Percentiles rank a stretch among this genome's conserved stretches.
Evolutionary conservation across 2,797 vertebrate species (phyloP).

Genomic region (Passerculus sandwichensis): DNA sequence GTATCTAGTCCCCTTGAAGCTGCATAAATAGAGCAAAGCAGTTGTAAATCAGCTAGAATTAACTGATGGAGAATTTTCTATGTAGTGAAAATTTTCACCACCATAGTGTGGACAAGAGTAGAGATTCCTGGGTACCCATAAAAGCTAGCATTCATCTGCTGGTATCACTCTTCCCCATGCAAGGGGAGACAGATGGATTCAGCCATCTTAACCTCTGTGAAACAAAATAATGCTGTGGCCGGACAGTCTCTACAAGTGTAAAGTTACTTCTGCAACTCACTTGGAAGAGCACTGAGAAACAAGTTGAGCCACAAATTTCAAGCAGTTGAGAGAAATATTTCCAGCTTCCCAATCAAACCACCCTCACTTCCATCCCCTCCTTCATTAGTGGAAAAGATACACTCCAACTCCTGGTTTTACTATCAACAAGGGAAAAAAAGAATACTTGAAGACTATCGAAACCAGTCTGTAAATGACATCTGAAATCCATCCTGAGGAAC

Average conservation of each 20-base stretch:
- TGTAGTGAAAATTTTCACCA: neutral
- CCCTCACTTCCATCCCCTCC: neutral
- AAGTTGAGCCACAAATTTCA: neutral
- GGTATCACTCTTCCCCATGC: neutral
- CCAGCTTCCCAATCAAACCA: neutral
- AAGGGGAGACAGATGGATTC: neutral
- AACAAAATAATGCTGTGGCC: neutral
- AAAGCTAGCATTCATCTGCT: neutral
- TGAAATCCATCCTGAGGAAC: neutral
- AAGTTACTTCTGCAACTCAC: neutral
- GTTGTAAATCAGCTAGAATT: neutral
- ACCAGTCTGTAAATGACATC: neutral
- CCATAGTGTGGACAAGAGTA: neutral
- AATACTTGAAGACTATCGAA: neutral
- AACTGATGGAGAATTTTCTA: neutral
- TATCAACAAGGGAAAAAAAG: neutral
- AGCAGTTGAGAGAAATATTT: neutral
- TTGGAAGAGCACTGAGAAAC: neutral
- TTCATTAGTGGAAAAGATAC: neutral
- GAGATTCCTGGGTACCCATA: neutral
- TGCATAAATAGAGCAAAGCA: neutral
- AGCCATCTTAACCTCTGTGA: neutral
- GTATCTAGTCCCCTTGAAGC: neutral
- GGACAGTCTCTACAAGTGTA: neutral
- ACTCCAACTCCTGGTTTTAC: neutral